A percentile compares a stretch with the other conserved stretches of the same genome.
Evolutionary conservation across 2,797 vertebrate genomes (phyloP).

Genomic region (Nyctibius grandis): DNA sequence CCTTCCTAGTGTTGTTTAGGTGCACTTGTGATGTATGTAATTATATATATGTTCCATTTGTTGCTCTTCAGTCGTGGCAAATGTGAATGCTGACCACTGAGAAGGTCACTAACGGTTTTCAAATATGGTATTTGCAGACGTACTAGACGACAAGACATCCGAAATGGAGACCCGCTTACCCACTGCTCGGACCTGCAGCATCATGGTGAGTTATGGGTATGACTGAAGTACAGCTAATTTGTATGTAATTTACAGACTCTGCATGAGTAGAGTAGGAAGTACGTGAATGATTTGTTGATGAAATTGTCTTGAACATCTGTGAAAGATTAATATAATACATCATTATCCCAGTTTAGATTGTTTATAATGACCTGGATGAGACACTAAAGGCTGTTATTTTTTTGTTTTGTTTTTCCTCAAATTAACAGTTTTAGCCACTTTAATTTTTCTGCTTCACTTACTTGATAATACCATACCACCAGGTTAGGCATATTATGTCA

Average conservation of each 20-base stretch:
- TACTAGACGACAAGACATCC: conserved; percentile 95
- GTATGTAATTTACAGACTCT: not conserved
- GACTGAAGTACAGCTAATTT: not conserved
- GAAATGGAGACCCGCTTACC: conserved; percentile 95
- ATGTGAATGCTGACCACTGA: not conserved
- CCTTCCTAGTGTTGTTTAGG: not conserved
- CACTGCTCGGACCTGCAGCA: conserved; percentile 97
- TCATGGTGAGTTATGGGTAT: conserved; percentile 77
- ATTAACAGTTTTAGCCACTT: not conserved
- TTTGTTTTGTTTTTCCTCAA: not conserved
- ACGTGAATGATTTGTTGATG: not conserved
- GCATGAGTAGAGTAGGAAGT: not conserved
- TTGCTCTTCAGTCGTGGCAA: not conserved
- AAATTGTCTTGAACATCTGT: not conserved
- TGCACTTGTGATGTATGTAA: not conserved
- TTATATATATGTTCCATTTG: not conserved
- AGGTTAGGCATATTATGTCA: not conserved
- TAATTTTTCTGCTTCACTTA: not conserved
- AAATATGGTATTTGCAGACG: conserved; percentile 78
- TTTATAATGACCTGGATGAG: not conserved
- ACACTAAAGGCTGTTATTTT: not conserved
- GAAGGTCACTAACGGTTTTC: conserved; percentile 9
- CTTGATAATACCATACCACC: not conserved
- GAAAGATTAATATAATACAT: not conserved
- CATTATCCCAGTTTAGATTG: not conserved